Evolutionary conservation across 2,888 invertebrate species (phyloP).

Genomic region (Urechis unicinctus): DNA sequence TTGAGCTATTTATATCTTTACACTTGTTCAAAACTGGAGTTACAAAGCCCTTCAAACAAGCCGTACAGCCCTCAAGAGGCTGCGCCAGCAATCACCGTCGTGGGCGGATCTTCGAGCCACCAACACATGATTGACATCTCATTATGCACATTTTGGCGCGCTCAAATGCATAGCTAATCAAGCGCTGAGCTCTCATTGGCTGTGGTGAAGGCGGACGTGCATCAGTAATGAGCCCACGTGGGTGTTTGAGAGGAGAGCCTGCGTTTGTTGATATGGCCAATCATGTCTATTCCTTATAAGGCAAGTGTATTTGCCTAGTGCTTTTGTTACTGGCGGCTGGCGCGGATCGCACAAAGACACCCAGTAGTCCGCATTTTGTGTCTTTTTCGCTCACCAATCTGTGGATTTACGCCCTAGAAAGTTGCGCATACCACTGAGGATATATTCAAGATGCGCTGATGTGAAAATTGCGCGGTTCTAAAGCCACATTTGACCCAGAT

Average conservation of each 20-base stretch:
- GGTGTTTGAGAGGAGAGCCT: slow-evolving; percentile 28
- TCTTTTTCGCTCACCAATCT: neutral
- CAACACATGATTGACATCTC: slow-evolving; percentile 9
- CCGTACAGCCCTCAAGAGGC: no score
- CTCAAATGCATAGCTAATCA: slow-evolving; percentile 24
- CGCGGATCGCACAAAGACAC: no score
- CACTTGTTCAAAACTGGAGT: no score
- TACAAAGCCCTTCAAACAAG: no score
- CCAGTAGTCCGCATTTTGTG: no score
- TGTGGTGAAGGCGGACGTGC: slow-evolving; percentile 15
- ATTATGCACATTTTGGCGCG: slow-evolving; percentile 1
- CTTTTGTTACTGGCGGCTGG: slow-evolving; percentile 38
- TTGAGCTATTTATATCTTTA: no score
- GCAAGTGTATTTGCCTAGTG: slow-evolving; percentile 36
- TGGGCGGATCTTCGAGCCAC: no score
- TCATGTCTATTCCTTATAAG: slow-evolving; percentile 39
- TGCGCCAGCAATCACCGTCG: no score
- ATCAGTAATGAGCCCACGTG: slow-evolving; percentile 40
- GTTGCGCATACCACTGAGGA: neutral
- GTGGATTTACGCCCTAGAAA: neutral
- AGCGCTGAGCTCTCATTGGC: neutral
- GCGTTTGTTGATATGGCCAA: slow-evolving; percentile 43
- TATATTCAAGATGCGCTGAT: neutral
- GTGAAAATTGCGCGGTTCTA: no score
- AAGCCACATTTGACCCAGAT: no score